Evolutionary conservation across 2,888 invertebrate genomes (phyloP).

Genomic region (Tryphoninae sp.): DNA sequence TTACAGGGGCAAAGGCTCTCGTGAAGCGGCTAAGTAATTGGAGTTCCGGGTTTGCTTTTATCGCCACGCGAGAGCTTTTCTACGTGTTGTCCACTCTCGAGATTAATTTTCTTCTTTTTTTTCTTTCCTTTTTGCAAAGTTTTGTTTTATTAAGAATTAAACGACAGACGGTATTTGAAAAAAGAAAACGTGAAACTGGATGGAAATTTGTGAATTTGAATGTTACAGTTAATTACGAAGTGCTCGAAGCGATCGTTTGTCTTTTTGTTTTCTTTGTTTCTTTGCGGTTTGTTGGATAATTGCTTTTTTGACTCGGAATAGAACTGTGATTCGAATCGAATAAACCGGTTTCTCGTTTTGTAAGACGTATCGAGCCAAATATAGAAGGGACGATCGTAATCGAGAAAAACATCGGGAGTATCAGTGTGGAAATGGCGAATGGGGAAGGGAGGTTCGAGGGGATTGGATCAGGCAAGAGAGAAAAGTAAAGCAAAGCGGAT

Average conservation of each 20-base stretch:
- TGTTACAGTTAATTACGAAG: no score
- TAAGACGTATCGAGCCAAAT: slow-evolving; percentile 1
- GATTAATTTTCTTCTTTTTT: not conserved
- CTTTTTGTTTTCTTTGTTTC: no score
- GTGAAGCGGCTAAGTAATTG: not conserved
- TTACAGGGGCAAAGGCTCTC: not conserved
- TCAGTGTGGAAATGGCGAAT: slow-evolving; percentile 10
- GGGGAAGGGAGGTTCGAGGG: slow-evolving; percentile 21
- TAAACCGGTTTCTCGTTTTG: not conserved
- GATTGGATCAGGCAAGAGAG: slow-evolving; percentile 41
- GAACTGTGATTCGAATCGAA: not conserved
- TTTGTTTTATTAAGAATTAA: not conserved
- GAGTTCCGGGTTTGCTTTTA: not conserved
- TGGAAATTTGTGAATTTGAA: no score
- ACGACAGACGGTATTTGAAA: not conserved
- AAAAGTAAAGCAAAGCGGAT: slow-evolving; percentile 30
- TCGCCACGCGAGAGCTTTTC: not conserved
- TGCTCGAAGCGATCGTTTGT: no score
- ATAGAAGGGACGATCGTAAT: slow-evolving; percentile 22
- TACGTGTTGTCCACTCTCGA: not conserved
- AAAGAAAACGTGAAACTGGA: not conserved
- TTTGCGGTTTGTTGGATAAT: no score
- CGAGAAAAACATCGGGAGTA: slow-evolving; percentile 32
- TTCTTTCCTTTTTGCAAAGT: not conserved
- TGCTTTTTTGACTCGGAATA: not conserved